Conservation (phyloP, 2,888 invertebrate genomes). For the Euzophera pinguis region DNA sequence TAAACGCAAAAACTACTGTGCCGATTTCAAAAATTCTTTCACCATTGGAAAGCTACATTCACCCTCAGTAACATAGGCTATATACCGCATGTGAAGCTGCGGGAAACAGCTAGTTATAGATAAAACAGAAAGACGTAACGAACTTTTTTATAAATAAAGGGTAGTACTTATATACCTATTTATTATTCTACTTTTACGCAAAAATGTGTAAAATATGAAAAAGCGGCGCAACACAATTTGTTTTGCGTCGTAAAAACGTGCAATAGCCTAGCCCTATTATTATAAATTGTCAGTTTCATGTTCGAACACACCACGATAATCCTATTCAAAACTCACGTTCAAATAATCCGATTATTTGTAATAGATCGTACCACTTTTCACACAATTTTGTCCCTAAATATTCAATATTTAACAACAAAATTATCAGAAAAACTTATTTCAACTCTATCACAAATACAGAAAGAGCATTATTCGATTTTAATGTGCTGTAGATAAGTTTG, state of each 20-base stretch:
- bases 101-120: no score
- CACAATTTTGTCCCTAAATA: slow-evolving; percentile 41
- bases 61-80: no score
- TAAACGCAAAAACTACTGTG: no score
- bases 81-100: no score
- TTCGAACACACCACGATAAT: slow-evolving; percentile 34
- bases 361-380: slow-evolving; percentile 65
- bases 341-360: slow-evolving; percentile 67
- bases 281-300: slow-evolving; percentile 22
- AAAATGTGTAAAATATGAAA: no score
- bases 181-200: no score
- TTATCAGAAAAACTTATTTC: background rate
- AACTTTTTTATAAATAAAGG: no score
- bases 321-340: slow-evolving; percentile 58
- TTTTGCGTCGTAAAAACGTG: slow-evolving; percentile 1
- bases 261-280: slow-evolving; percentile 6
- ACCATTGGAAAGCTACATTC: no score
- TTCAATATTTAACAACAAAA: slow-evolving; percentile 29
- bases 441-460: slow-evolving; percentile 13
- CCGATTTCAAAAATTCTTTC: no score
- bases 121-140: no score
- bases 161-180: no score
- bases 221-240: slow-evolving; percentile 16
- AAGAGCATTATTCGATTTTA: slow-evolving; percentile 12
- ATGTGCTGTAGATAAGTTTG: slow-evolving; percentile 13